Percentiles rank a stretch among this genome's conserved stretches.
phyloP scores from a whole-genome alignment of 2,113 vertebrate genomes.

The Microtus pennsylvanicus region DNA sequence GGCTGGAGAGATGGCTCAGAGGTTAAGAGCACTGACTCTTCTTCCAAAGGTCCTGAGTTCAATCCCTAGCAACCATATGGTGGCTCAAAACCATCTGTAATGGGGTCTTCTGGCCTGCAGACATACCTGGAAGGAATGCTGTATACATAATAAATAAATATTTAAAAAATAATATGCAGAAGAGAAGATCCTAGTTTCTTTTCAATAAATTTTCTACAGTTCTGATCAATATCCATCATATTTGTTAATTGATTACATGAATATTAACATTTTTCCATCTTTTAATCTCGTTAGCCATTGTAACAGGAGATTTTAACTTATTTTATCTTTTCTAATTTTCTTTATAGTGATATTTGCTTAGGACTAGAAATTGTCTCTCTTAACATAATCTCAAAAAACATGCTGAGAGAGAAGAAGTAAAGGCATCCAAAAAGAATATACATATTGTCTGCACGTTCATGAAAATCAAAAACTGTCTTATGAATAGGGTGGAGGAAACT shows the following conservation, averaged over 20 bases:
- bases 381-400: background rate
- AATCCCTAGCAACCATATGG: no score
- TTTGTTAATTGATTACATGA: background rate
- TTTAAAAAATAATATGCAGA: background rate
- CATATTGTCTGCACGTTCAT: rapidly evolving
- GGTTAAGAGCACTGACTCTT: no score
- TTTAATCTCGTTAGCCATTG: rapidly evolving
- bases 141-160: no score
- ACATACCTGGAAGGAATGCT: no score
- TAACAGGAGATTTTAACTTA: background rate
- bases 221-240: background rate
- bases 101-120: no score
- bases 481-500: background rate
- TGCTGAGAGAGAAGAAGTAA: background rate
- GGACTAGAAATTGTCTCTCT: background rate
- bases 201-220: background rate
- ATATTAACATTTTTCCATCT: background rate
- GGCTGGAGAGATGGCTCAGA: no score
- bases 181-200: background rate
- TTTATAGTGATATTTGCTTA: background rate
- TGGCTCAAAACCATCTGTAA: no score
- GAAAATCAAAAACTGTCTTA: background rate
- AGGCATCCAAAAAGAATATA: background rate
- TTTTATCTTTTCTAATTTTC: background rate
- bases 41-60: no score